Percentiles rank a stretch among this genome's conserved stretches.
phyloP scores from a whole-genome alignment of 2,797 vertebrate species.

The Sebastes hubbsi region DNA sequence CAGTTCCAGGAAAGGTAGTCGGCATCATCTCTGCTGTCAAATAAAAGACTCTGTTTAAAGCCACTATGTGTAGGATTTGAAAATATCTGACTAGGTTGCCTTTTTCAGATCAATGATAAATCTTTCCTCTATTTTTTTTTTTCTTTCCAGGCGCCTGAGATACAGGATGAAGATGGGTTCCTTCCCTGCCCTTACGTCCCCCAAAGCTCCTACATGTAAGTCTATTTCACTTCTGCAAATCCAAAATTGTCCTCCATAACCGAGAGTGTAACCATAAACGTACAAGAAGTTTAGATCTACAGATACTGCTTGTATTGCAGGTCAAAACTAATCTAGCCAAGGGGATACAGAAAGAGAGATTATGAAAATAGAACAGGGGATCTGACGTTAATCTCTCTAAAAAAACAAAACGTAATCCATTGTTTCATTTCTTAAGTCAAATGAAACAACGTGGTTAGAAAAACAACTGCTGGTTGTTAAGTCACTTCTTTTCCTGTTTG shows the following conservation, averaged over 20 bases:
- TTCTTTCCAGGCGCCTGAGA: slow-evolving; percentile 81
- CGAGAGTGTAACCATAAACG: background rate
- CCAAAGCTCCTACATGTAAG: slow-evolving; percentile 87
- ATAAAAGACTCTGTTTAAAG: background rate
- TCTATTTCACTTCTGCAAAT: slow-evolving; percentile 22
- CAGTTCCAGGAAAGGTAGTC: slow-evolving; percentile 96
- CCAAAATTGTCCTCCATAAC: background rate
- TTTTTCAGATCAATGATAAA: background rate
- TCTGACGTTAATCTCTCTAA: slow-evolving; percentile 39
- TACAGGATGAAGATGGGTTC: slow-evolving; percentile 87
- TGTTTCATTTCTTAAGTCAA: slow-evolving; percentile 23
- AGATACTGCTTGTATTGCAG: background rate
- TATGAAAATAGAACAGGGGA: slow-evolving; percentile 27
- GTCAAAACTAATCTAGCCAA: slow-evolving; percentile 37
- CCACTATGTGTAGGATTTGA: background rate
- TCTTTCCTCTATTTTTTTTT: background rate
- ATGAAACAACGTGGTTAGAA: slow-evolving; percentile 14
- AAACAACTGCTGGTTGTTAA: background rate
- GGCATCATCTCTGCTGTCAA: background rate
- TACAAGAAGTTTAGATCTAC: slow-evolving; percentile 3
- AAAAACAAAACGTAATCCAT: slow-evolving; percentile 2
- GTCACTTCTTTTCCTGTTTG: background rate
- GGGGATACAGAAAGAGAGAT: slow-evolving; percentile 48
- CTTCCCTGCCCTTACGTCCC: slow-evolving; percentile 77
- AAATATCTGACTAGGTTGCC: background rate